These are phyloP conservation scores for Hafferia zeledoni DNA, from an alignment of 2,797 vertebrate species.

Conservation along the genomic window DNA sequence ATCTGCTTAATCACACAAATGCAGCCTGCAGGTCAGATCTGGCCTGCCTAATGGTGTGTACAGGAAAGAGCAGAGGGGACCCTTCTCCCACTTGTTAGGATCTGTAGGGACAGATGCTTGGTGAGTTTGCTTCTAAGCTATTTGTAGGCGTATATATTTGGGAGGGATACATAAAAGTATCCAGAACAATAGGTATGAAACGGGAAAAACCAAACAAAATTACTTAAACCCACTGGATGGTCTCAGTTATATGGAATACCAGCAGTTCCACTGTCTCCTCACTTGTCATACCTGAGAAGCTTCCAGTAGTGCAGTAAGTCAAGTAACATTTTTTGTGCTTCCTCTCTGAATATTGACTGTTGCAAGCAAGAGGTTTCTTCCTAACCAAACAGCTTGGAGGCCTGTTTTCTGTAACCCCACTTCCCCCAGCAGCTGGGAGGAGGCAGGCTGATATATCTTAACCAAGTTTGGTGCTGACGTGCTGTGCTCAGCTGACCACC, in stretches of 20 bases:
- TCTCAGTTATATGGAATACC: background rate
- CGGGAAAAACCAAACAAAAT: background rate
- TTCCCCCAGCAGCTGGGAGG: background rate
- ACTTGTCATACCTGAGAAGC: background rate
- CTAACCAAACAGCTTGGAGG: background rate
- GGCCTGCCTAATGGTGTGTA: background rate
- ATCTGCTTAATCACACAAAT: background rate
- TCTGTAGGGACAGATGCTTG: background rate
- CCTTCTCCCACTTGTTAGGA: background rate
- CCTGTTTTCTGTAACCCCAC: background rate
- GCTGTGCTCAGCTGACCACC: conserved; percentile 39
- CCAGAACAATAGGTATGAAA: background rate
- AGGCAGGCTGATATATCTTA: conserved; percentile 27
- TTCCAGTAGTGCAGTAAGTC: background rate
- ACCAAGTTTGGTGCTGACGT: conserved; percentile 2
- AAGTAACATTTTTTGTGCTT: background rate
- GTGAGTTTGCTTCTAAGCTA: background rate
- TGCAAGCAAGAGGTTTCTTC: background rate
- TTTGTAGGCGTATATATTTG: background rate
- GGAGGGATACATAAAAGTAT: background rate
- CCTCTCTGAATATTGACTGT: background rate
- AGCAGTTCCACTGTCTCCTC: background rate
- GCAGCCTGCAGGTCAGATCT: background rate
- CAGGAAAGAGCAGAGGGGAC: background rate
- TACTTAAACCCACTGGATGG: background rate